Evolutionary conservation across 2,888 invertebrate species (phyloP).

Genomic region (Acanthosepion pharaonis): DNA sequence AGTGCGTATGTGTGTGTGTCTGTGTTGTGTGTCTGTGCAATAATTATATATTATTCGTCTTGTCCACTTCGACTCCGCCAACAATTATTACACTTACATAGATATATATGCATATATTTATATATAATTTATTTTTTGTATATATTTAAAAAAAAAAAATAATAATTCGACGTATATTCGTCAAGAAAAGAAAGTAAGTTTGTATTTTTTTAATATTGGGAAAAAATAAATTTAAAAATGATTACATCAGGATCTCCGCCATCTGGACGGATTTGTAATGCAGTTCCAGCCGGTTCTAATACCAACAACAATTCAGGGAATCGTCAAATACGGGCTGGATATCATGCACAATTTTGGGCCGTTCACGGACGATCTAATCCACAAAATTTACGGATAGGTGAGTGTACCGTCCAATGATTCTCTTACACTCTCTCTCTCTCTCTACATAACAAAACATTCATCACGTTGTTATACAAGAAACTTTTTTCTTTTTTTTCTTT

Average conservation of each 20-base stretch:
- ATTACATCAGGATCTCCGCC: background rate
- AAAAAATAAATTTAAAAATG: background rate
- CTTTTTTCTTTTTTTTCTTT: too few species aligned
- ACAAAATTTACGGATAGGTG: slow-evolving; percentile 45
- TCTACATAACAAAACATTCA: too few species aligned
- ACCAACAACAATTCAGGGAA: background rate
- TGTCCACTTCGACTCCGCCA: background rate
- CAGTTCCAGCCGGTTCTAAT: background rate
- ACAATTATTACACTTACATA: background rate
- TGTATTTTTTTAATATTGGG: too few species aligned
- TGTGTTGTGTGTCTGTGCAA: background rate
- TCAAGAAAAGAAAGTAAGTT: too few species aligned
- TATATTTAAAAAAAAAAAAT: background rate
- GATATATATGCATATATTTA: background rate
- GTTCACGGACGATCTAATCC: slow-evolving; percentile 36
- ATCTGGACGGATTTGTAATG: slow-evolving; percentile 41
- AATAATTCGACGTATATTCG: background rate
- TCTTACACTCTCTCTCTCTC: too few species aligned
- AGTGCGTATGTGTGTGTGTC: background rate
- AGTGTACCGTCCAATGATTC: background rate
- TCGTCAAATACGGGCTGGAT: slow-evolving; percentile 41
- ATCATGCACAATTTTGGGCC: slow-evolving; percentile 33
- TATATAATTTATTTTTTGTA: slow-evolving; percentile 22
- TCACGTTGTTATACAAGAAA: too few species aligned
- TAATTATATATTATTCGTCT: background rate